Evolutionary conservation across 2,113 vertebrate genomes (phyloP).

Genomic region (Sapayoa aenigma): DNA sequence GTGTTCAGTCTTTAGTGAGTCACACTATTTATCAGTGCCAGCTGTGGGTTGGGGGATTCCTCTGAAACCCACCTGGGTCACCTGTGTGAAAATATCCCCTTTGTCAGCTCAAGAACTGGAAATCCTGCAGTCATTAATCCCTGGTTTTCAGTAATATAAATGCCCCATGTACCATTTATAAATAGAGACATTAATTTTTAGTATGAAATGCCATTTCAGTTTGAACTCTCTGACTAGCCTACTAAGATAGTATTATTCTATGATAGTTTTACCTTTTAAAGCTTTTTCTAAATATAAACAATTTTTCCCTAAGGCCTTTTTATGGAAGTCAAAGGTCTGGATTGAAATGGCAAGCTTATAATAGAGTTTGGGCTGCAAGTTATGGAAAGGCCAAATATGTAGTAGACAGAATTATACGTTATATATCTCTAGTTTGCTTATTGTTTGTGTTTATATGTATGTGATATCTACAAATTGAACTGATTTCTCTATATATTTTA

Average conservation of each 20-base stretch:
- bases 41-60: neutral
- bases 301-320: conserved; percentile 4
- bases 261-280: conserved; percentile 5
- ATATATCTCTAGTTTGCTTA: neutral
- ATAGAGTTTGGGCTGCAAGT: conserved; percentile 48
- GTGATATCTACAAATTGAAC: neutral
- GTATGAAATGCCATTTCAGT: conserved; percentile 18
- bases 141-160: neutral
- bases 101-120: neutral
- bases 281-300: conserved; percentile 48
- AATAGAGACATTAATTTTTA: neutral
- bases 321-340: conserved; percentile 29
- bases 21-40: neutral
- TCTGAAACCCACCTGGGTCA: neutral
- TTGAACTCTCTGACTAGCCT: neutral
- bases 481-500: conserved; percentile 2
- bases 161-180: neutral
- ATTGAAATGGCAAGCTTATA: conserved; percentile 53
- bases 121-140: neutral
- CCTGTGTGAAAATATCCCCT: neutral
- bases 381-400: conserved; percentile 35
- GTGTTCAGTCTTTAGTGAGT: neutral
- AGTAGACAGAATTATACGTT: conserved; percentile 10
- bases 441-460: neutral
- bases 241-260: neutral